Base-by-base conservation (phyloP, 2,888 invertebrate species). In the Eueremaeus valkanovi region DNA sequence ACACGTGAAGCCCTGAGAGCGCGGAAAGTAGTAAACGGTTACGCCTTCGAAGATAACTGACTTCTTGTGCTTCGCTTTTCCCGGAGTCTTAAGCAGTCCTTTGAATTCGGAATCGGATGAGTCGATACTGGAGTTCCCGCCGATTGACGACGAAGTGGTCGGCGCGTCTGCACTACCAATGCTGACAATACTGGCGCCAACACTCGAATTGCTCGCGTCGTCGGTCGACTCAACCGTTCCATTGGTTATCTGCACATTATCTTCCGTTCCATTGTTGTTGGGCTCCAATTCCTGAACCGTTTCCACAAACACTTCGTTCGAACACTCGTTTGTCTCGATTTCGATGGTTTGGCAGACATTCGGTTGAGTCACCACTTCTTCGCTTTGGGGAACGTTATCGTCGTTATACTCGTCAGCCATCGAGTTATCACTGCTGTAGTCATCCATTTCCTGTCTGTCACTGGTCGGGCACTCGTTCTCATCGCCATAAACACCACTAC, bases 21-120 rank as follows among this genome's bases (percentile, higher is more conserved):
- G 87, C 1, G 93, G 93, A 85, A 98, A 97, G 85, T 96, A 97
- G 84, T 89, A 97, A 13, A 97, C 95, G 27, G 93, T 93, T 0
- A 97, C 96, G 79, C 89, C 90, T 80, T 94, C 91, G 83, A 97
- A 97, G 79, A 90, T 89, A 78, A 97, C 93, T 61, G 88, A 89
- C 80, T 90, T 89, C 84, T 92, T 93, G 16, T 51, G 70, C 66
- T 77, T 78, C 31, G 73, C 70, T 33, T 78, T 77, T 40, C 78
- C 78, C 51, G 63, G 77, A 77, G 49, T 76, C 77, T 75, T 79
- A 75, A 66, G 76, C 73, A 63, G 42, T 27, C 18, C 13, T 70
- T 74, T 29, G 27, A 18, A 63, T 24, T 66, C 45, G 18, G 16
- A 27, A 40, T 61, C 55, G 66, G 45, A 61, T 24, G 55, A 58